These are phyloP conservation scores for Zophobas atratus DNA, from an alignment of 1,140 invertebrate species.

Conservation along the genomic window DNA sequence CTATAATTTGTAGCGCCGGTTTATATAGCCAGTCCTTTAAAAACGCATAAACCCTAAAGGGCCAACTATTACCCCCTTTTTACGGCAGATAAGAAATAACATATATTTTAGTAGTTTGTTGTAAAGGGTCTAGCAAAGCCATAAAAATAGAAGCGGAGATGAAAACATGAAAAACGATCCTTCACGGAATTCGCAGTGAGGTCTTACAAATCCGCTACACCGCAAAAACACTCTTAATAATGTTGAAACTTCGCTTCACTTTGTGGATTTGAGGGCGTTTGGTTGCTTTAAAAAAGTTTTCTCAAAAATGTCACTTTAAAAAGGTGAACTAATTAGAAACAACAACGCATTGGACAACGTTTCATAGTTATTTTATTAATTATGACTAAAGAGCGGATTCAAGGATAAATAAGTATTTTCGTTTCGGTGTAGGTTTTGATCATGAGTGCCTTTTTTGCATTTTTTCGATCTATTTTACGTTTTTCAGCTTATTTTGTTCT, in stretches of 20 bases:
- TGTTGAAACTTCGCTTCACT: conserved; percentile 9
- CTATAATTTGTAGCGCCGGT: too few relatives aligned
- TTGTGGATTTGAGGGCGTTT: background rate
- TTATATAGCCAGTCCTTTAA: too few relatives aligned
- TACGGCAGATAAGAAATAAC: background rate
- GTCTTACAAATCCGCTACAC: conserved; percentile 18
- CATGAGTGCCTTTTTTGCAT: too few relatives aligned
- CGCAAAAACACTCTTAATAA: conserved; percentile 25
- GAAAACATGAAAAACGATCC: conserved; percentile 39
- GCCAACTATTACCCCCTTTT: too few relatives aligned
- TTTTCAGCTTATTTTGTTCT: too few relatives aligned
- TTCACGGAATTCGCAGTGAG: conserved; percentile 11
- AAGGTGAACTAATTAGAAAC: background rate
- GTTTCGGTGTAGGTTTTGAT: too few relatives aligned
- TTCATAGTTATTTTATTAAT: background rate
- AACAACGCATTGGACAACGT: background rate
- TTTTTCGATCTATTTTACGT: too few relatives aligned
- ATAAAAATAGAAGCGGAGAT: conserved; percentile 30
- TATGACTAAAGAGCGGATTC: too few relatives aligned
- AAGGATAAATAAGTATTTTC: too few relatives aligned
- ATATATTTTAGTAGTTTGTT: conserved; percentile 36
- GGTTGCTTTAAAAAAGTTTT: background rate
- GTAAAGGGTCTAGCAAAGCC: conserved; percentile 23
- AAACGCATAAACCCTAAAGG: too few relatives aligned
- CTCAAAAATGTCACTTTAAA: background rate